These are phyloP conservation scores for Leptinotarsa texana DNA, from an alignment of 1,140 invertebrate genomes.

Conservation along the genomic window DNA sequence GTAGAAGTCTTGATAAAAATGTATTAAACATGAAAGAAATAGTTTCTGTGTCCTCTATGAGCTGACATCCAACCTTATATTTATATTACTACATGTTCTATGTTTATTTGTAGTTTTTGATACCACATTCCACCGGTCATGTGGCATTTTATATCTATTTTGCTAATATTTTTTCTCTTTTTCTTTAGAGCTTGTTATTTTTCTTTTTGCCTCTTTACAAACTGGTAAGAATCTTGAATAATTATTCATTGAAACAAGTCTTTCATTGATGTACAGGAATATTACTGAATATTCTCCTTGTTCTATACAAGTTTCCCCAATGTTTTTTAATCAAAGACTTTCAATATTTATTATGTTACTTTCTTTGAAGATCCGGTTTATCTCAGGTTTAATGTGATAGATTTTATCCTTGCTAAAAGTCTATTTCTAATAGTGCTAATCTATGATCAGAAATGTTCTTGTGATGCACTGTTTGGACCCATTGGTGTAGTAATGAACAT, in stretches of 20 bases:
- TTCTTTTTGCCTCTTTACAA: not conserved
- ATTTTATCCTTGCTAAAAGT: not conserved
- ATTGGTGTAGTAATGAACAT: too few species aligned
- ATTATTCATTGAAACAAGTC: not conserved
- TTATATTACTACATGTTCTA: not conserved
- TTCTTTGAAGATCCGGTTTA: not conserved
- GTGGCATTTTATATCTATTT: not conserved
- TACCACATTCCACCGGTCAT: not conserved
- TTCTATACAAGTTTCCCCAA: not conserved
- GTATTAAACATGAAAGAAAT: not conserved
- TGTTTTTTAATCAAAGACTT: not conserved
- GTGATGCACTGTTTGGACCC: too few species aligned
- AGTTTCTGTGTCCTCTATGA: not conserved
- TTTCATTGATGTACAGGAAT: not conserved
- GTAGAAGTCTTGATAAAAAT: not conserved
- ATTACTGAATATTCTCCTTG: not conserved
- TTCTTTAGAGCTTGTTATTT: not conserved
- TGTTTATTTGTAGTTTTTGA: not conserved
- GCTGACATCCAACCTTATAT: not conserved
- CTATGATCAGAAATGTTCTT: constrained; percentile 11
- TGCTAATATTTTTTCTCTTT: not conserved
- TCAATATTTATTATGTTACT: constrained; percentile 14
- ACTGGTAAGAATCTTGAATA: not conserved
- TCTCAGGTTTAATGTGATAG: not conserved
- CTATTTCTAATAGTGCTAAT: constrained; percentile 4